Conservation (phyloP, 2,888 invertebrate species). For the Drosophila nigricruria region DNA sequence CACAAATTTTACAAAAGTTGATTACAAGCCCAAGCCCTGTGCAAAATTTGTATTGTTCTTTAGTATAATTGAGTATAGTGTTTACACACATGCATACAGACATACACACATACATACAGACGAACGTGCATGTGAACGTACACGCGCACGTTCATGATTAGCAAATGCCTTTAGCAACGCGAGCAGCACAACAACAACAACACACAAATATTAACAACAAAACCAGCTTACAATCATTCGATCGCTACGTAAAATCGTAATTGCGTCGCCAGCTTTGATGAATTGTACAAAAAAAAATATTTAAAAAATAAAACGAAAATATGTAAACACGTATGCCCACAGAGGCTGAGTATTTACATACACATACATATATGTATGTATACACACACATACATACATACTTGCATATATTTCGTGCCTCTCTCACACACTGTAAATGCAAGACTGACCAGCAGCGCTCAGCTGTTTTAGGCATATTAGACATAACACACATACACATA, state of each 20-base stretch:
- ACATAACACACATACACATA: constrained; percentile 1
- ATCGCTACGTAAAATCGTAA: constrained; percentile 15
- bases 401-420: not conserved
- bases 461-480: constrained; percentile 38
- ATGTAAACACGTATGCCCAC: not conserved
- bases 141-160: not conserved
- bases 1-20: not conserved
- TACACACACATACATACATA: constrained; percentile 1
- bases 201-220: not conserved
- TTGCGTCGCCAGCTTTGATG: constrained; percentile 21
- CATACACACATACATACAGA: not conserved
- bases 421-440: no score
- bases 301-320: not conserved
- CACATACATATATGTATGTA: no score
- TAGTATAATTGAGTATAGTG: not conserved
- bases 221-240: constrained; percentile 27
- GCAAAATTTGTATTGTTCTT: not conserved
- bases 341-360: not conserved
- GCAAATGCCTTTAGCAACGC: not conserved
- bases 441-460: constrained; percentile 24
- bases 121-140: not conserved
- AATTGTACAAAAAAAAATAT: constrained; percentile 16
- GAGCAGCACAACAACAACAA: no score
- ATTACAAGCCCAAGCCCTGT: constrained; percentile 1
- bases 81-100: not conserved